Evolutionary conservation across 2,888 invertebrate genomes (phyloP).

Genomic region (Aphodius sticticus): DNA sequence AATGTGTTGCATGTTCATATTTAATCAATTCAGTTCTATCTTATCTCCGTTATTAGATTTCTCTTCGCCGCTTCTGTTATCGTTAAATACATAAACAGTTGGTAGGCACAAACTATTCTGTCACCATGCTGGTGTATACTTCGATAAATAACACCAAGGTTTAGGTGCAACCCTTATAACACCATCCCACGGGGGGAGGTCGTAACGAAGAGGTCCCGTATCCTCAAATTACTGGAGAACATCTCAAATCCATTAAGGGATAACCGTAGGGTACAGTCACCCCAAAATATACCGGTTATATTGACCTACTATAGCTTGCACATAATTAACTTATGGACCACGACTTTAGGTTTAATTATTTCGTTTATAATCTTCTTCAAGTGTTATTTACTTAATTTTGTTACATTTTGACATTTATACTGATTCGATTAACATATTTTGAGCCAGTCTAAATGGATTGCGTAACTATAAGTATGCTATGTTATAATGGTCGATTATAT

Average conservation of each 20-base stretch:
- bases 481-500: no score
- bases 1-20: background rate
- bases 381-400: no score
- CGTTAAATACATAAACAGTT: background rate
- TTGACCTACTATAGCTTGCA: background rate
- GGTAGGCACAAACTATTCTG: background rate
- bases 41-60: background rate
- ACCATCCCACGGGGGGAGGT: background rate
- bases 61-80: background rate
- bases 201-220: background rate
- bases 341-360: background rate
- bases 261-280: background rate
- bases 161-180: background rate
- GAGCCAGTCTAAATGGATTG: background rate
- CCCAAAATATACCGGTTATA: background rate
- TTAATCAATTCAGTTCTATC: background rate
- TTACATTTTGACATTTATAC: no score
- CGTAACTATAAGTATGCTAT: background rate
- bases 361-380: no score
- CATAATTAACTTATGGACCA: background rate
- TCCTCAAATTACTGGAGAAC: background rate
- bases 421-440: no score
- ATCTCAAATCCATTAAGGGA: constrained; percentile 4
- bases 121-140: background rate
- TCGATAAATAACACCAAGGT: background rate